Base-by-base conservation (phyloP, 2,113 vertebrate species). In the Glaucidium brasilianum region DNA sequence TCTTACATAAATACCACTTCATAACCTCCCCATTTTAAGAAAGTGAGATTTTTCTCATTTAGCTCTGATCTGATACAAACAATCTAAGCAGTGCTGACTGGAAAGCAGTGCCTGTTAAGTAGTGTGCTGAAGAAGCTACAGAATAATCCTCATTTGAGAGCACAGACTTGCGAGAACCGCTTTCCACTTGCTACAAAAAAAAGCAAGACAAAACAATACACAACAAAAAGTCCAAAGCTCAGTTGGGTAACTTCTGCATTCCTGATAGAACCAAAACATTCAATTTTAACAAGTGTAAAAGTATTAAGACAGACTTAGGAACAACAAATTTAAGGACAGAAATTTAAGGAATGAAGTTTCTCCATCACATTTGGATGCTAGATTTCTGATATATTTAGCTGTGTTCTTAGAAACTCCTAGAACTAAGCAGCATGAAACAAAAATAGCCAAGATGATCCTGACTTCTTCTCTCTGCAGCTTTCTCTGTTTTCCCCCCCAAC, bases 361-460 rank as follows among this genome's bases (percentile, higher is more conserved):
- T 86, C 83, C 26, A 66, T 84, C 75, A 45, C 35, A 60, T 52
- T 73, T 6, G 3, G 67, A 95, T 59, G 35, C 43, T 63, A 62
- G 41, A 29, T 96, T 90, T 83, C 77, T 53, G 83, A 74, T 81
- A 56, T 71, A 88, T 90, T 91, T 86, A 94, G 83, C 76, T 74
- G 76, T 35, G 82, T 71, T 89, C 95, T 86, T 83, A 92, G 72
- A 83, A 94, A 92, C 72, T 76, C 63, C 68, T 58, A 74, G 92
- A 93, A 92, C 76, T 56, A 35, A 80, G 56, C 34, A 92, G 32
- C 55, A 20, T 1, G 12, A 30, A 94, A 81, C 55, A 92, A 90
- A 94, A 95, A 85, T 59, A 93, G 60, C 43, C 49, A 68, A 72
- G 52, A 84, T 41, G 19, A 89, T 81, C 49, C 30, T 41, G n/a